Conservation (phyloP, 2,888 invertebrate genomes). For the Rhamphomyia laevipes region DNA sequence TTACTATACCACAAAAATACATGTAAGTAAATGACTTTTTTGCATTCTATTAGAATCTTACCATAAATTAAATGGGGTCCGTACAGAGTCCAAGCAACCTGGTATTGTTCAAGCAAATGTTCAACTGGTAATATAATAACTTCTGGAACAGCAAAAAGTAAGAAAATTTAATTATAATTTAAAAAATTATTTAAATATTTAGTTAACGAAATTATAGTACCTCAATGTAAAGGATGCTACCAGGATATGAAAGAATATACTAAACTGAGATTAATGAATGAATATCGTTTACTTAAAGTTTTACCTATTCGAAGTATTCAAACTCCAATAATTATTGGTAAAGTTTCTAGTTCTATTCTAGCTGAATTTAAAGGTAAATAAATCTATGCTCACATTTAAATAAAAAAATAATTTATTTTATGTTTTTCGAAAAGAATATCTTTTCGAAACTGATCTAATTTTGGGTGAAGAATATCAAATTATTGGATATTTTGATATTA, state of each 20-base stretch:
- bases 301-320: conserved; percentile 23
- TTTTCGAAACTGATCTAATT: conserved; percentile 24
- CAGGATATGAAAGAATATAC: conserved; percentile 29
- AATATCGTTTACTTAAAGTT: conserved; percentile 23
- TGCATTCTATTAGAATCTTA: not conserved
- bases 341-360: conserved; percentile 21
- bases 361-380: conserved; percentile 24
- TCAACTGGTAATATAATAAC: conserved; percentile 24
- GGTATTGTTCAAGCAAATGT: conserved; percentile 31
- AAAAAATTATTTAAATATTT: not conserved
- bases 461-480: conserved; percentile 27
- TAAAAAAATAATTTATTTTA: too few species aligned
- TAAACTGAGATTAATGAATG: conserved; percentile 26
- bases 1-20: conserved; percentile 22
- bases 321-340: conserved; percentile 21
- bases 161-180: not conserved
- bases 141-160: conserved; percentile 23
- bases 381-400: not conserved
- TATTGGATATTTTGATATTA: conserved; percentile 25
- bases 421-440: conserved; percentile 19
- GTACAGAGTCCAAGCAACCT: conserved; percentile 31
- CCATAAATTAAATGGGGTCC: not conserved
- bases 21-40: conserved; percentile 20
- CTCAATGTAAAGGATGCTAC: conserved; percentile 25
- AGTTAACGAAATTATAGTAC: conserved; percentile 19